Evolutionary conservation across 2,113 vertebrate genomes (phyloP), one percentile per base, ranked within the genome.

Genomic region (Paracyprichromis sp.): DNA sequence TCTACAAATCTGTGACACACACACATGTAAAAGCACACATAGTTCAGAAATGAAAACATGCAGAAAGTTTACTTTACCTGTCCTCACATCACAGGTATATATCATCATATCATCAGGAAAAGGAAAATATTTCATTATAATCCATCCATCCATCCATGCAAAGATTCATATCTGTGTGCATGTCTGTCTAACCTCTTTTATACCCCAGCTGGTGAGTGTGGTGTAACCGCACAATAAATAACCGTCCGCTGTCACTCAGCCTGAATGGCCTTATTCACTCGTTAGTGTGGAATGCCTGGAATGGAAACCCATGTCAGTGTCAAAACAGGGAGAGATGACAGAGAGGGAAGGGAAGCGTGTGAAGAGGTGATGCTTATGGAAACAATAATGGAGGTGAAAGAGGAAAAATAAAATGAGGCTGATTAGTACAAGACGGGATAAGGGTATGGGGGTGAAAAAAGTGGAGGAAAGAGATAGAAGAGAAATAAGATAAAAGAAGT

Each of bases 161-260:
- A 78, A 50, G 43, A 12, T 26, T 19, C 8, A 61, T 45, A 5
- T 76, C 71, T 50, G 7, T 63, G 26, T 7, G 34, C 8, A 26
- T 40, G 36, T 69, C 38, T 4, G 24, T 57, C 56, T 12, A 3
- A 11, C 8, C 16, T 31, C 52, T 47, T 88, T 87, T 87, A 87
- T 90, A 88, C n/a, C 26, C 21, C 71, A 3, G 79, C 78, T 14
- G 83, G 19, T 9, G 78, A 52, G 71, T 19, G 71, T 31, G 57
- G 56, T 21, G 88, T 86, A 71, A 86, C n/a, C 76, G 2, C 53
- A 47, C 61, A 87, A 84, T 84, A 89, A 87, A 90, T 90, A 90
- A 88, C 76, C 6, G 0, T 2, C 5, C 5, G 34, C 45, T 85
- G 86, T 93, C 92, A 93, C 9, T 81, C 59, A 26, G 79, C 86